Evolutionary conservation across 1,140 invertebrate species (phyloP), one percentile per base, ranked within the genome.

Genomic region (Anastrepha obliqua): DNA sequence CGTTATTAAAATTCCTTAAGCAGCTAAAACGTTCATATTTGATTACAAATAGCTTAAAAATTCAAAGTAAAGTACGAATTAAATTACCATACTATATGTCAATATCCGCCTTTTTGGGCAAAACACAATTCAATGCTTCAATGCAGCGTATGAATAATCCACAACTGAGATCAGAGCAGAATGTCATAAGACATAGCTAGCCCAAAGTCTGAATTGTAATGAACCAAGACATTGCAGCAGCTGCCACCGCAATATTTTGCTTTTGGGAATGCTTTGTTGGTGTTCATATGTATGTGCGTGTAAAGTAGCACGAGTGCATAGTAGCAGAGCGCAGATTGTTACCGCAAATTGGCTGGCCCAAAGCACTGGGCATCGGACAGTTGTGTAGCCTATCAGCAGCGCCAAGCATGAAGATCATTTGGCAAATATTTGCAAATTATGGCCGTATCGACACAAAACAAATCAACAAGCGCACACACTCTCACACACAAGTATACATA

Each of bases 401-500:
- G 44, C 11, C 42, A 17, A 74, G 70, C 70, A 51, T 74, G 70
- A 74, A 74, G 70, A 74, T 74, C 70, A 47, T 74, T 74, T 74
- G 70, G 70, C 70, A 74, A 74, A 74, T 74, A 74, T 74, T 74
- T 74, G 70, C 70, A 74, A 74, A 74, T 74, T 74, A 74, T 29
- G 70, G 47, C 70, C 70, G 44, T 51, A 74, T 17, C 70, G 70
- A 44, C 17, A 47, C 17, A 13, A 44, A 74, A 6, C 39, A 74
- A 15, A 62, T 5, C 42, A 74, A 17, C 17, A 74, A 47, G 42
- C 42, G 29, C 5, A 47, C 17, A 6, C 0, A 74, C 11, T 15
- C 17, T 7, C 3, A 6, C 2, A n/a, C 5, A 11, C 11, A 42
- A 3, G 29, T 67, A 42, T 39, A 29, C 20, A 11, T 65, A 15